Evolutionary conservation across 2,113 vertebrate genomes (phyloP).

Genomic region (Motacilla tschutschensis): DNA sequence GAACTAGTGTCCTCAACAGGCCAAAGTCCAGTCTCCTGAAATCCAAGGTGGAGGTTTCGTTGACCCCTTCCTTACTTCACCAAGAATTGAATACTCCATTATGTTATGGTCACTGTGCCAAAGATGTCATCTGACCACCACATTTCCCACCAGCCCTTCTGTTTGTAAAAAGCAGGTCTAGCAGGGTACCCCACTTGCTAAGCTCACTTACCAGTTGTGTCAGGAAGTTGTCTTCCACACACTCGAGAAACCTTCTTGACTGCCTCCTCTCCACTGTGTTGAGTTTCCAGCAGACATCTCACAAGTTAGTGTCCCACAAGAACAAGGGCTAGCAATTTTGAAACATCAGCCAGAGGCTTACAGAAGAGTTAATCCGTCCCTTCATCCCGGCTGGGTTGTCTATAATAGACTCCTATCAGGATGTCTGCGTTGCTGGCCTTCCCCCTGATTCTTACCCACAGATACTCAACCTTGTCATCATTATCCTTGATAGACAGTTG

Average conservation of each 20-base stretch:
- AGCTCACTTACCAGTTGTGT: not conserved
- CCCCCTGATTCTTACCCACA: not conserved
- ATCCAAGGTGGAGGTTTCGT: not conserved
- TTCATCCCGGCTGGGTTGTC: not conserved
- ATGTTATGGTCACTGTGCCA: not conserved
- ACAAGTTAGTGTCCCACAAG: not conserved
- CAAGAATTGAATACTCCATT: not conserved
- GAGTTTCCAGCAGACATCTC: not conserved
- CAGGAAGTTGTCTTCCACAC: not conserved
- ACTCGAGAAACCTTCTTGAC: not conserved
- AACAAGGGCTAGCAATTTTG: not conserved
- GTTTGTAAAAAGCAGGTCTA: not conserved
- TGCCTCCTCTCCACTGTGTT: not conserved
- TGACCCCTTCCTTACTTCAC: not conserved
- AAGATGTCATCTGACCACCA: not conserved
- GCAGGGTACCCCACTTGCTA: not conserved
- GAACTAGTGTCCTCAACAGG: not conserved
- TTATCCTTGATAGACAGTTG: not conserved
- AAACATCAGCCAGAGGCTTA: not conserved
- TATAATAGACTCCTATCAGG: not conserved
- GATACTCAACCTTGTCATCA: not conserved
- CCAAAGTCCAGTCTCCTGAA: not conserved
- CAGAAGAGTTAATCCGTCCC: not conserved
- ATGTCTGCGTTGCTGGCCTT: not conserved
- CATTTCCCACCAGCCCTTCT: not conserved